These are phyloP conservation scores for Thalassophryne amazonica DNA, from an alignment of 2,797 vertebrate species.

Conservation along the genomic window DNA sequence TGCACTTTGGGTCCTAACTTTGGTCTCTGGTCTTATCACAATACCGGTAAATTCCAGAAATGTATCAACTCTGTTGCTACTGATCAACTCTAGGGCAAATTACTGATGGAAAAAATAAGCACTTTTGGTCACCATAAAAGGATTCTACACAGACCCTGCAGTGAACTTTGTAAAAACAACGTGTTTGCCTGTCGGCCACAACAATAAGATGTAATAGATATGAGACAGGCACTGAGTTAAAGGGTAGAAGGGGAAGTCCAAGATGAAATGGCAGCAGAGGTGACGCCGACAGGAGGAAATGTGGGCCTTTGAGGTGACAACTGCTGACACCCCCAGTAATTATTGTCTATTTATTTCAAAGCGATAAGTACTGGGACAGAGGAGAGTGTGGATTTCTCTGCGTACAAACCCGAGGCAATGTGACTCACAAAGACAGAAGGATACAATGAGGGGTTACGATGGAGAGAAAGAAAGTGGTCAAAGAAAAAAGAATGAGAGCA, in stretches of 20 bases:
- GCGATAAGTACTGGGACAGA: slow-evolving; percentile 28
- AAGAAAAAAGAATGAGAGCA: background rate
- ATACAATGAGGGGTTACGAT: background rate
- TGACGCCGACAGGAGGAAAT: slow-evolving; percentile 2
- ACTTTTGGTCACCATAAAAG: no score
- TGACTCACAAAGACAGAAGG: slow-evolving; percentile 20
- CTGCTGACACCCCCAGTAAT: slow-evolving; percentile 39
- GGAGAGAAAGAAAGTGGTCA: background rate
- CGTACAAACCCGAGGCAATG: slow-evolving; percentile 29
- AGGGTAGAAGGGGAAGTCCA: slow-evolving; percentile 1
- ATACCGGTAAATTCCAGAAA: no score
- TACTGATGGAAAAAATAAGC: no score
- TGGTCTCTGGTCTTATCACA: no score
- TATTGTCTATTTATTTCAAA: slow-evolving; percentile 48
- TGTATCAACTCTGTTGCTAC: no score
- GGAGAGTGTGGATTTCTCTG: slow-evolving; percentile 30
- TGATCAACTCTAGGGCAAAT: no score
- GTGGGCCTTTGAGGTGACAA: slow-evolving; percentile 38
- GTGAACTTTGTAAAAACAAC: slow-evolving; percentile 34
- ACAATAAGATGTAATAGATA: slow-evolving; percentile 36
- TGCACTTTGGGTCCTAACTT: no score
- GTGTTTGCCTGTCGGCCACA: slow-evolving; percentile 27
- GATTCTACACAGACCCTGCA: slow-evolving; percentile 20
- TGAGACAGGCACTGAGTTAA: slow-evolving; percentile 13
- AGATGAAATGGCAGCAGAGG: background rate